Base-by-base conservation (phyloP, 2,113 vertebrate species). In the Sander lucioperca region DNA sequence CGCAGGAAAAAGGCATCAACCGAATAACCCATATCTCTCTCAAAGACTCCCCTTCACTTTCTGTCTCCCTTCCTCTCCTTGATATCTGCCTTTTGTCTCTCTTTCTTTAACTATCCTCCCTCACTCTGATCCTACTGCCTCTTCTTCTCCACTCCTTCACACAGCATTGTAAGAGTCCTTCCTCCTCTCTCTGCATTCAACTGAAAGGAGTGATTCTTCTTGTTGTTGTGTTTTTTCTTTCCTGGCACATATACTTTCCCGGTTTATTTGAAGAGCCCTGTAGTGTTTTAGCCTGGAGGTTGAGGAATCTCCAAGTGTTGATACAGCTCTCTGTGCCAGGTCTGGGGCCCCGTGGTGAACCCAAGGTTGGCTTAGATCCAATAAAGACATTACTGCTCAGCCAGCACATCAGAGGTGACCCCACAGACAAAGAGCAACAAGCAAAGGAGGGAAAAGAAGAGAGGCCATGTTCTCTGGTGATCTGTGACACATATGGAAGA, bases 181-280 rank as follows among this genome's bases (percentile, higher is more conserved):
- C 53, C 70, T 74, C 78, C 21, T 10, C 36, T 79, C 75, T 65
- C 33, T 79, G 10, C 58, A 10, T 63, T 66, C 64, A n/a, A 59
- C 50, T 73, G 71, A 82, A 79, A 88, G 61, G 36, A 79, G 63
- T 65, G 50, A 74, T 25, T 70, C 72, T 72, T 76, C n/a, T 81
- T 86, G 16, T 77, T 53, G 27, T 69, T n/a, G 14, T 43, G 54
- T 80, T 48, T 50, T 45, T 12, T 45, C 15, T 64, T 54, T 67
- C 59, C 63, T 89, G 83, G 83, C 86, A 61, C 80, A 67, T 77
- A 54, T 77, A 54, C 36, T 15, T 11, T n/a, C 3, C 5, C 18
- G 67, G 75, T 89, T 88, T 88, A 87, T 89, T 91, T 90, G 87
- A 84, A 81, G 86, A 84, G 82, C 48, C 74, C 74, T 54, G 81